A percentile compares a stretch with the other conserved stretches of the same genome.
Conservation (phyloP, 1,140 invertebrate species). For the Formica exsecta region DNA sequence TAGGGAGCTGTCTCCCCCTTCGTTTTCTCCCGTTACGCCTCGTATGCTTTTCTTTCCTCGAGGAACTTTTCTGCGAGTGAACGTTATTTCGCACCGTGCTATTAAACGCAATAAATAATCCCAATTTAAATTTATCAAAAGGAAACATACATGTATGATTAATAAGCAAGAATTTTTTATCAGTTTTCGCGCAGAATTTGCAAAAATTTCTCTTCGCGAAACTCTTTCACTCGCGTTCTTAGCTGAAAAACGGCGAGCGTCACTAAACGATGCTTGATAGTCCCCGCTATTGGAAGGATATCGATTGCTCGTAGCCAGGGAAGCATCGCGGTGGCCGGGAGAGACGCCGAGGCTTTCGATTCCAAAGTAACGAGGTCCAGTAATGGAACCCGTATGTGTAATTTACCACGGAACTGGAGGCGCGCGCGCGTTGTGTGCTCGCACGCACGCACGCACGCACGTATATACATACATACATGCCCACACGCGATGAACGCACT, state of each 20-base stretch:
- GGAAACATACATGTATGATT: too few relatives aligned
- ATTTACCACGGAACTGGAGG: slow-evolving; percentile 65
- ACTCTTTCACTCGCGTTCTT: slow-evolving; percentile 11
- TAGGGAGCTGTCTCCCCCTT: slow-evolving; percentile 28
- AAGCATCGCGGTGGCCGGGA: slow-evolving; percentile 44
- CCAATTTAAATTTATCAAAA: background rate
- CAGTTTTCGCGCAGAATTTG: background rate
- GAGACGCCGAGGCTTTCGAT: slow-evolving; percentile 61
- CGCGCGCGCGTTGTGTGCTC: background rate
- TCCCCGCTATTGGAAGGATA: slow-evolving; percentile 49
- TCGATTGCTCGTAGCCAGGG: slow-evolving; percentile 52
- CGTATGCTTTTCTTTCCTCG: slow-evolving; percentile 41
- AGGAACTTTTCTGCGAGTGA: background rate
- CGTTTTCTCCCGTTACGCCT: slow-evolving; percentile 16
- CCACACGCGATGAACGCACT: slow-evolving; percentile 17
- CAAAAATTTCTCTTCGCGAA: background rate
- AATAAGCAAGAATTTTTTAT: background rate
- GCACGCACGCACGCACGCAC: slow-evolving; percentile 18
- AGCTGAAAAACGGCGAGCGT: slow-evolving; percentile 1
- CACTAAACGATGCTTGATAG: slow-evolving; percentile 37
- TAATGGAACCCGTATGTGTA: slow-evolving; percentile 74
- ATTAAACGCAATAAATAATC: slow-evolving; percentile 32
- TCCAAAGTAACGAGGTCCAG: slow-evolving; percentile 57
- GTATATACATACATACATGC: slow-evolving; percentile 31
- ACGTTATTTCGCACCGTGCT: slow-evolving; percentile 4